Percentiles rank a stretch among this genome's conserved stretches.
phyloP scores from a whole-genome alignment of 2,113 vertebrate species.

The Cololabis saira region DNA sequence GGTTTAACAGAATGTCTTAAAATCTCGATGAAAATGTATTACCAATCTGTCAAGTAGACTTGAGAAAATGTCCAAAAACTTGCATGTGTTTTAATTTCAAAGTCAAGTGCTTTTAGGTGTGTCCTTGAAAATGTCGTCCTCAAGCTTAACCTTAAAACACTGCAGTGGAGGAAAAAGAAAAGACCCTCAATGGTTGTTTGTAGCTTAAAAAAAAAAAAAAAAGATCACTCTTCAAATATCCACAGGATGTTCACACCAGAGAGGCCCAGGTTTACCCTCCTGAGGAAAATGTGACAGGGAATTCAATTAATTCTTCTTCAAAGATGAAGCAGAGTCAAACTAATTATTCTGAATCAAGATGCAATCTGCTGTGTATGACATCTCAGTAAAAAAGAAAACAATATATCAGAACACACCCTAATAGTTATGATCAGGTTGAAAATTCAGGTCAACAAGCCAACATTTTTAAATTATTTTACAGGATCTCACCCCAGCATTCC shows the following conservation, averaged over 20 bases:
- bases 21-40: conserved; percentile 24
- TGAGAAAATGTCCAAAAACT: conserved; percentile 35
- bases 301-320: conserved; percentile 3
- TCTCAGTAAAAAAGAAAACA: conserved; percentile 6
- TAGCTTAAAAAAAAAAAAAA: conserved; percentile 14
- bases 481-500: conserved; percentile 95
- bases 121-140: conserved; percentile 11
- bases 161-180: background rate
- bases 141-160: background rate
- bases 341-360: background rate
- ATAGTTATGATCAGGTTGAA: too few relatives aligned
- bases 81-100: conserved; percentile 16
- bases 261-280: conserved; percentile 93
- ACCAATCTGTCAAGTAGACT: conserved; percentile 9
- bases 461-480: background rate
- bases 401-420: background rate
- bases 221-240: conserved; percentile 87
- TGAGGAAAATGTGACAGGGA: conserved; percentile 51
- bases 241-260: conserved; percentile 95
- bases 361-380: too few relatives aligned
- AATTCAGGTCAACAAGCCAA: too few relatives aligned
- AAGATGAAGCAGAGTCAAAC: conserved; percentile 5
- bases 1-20: conserved; percentile 20
- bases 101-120: conserved; percentile 2
- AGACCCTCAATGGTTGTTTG: background rate